Evolutionary conservation across 2,888 invertebrate genomes (phyloP), one percentile per base, ranked within the genome.

Genomic region (Drosophila macrospina): DNA sequence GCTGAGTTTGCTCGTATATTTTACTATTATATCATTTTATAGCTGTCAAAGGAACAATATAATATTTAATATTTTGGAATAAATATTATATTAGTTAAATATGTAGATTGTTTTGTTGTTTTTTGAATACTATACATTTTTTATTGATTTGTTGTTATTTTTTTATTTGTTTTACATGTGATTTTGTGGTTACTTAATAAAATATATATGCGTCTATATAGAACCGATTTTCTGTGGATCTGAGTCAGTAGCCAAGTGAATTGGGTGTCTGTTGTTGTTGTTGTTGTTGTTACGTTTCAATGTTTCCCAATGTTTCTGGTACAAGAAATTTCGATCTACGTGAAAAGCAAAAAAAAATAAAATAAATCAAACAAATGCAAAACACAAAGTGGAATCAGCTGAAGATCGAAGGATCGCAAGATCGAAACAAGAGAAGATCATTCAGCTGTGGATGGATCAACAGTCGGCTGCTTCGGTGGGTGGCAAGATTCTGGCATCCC

Each of bases 401-500:
- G n/a, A 10, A 39, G 5, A 26, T 30, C 16, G 45, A 1, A 8
- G n/a, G 48, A 57, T 20, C 7, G 13, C 15, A 4, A 8, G 41
- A n/a, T n/a, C n/a, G n/a, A n/a, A n/a, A n/a, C n/a, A n/a, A n/a
- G n/a, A n/a, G n/a, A n/a, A n/a, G n/a, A 36, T 36, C n/a, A 5
- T 16, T 1, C 20, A 20, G 20, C 20, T 15, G 5, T 15, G 4
- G 15, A 36, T 15, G 11, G 20, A 7, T 56, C 24, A 65, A 52
- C 75, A 73, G n/a, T 65, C 36, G 4, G 2, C 41, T 6, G 13
- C 4, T 1, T 56, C 45, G 8, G 15, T 24, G 45, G 74, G 74
- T 15, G 74, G 74, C 66, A 75, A 4, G 6, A 74, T 74, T 24
- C 71, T 16, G 5, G 34, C 54, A 10, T 74, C 74, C 4, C 72